These are phyloP conservation scores for Coenonympha arcania DNA, from an alignment of 2,888 invertebrate genomes.

Conservation along the genomic window DNA sequence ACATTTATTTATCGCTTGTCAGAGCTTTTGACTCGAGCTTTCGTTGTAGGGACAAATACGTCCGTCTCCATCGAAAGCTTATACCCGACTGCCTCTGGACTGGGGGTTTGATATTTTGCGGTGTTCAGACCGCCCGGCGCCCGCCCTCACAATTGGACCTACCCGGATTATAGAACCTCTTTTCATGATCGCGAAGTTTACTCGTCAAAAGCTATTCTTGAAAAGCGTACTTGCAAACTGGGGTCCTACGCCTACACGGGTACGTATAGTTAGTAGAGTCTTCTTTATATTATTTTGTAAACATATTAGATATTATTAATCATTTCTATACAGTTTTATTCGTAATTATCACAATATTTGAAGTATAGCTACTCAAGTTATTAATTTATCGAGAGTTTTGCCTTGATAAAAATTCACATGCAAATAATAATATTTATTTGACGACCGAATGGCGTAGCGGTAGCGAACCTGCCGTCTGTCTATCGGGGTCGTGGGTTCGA, in stretches of 20 bases:
- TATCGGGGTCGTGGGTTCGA: too few relatives aligned
- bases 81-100: slow-evolving; percentile 45
- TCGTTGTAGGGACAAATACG: slow-evolving; percentile 31
- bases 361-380: too few relatives aligned
- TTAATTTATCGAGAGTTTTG: too few relatives aligned
- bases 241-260: neutral
- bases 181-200: slow-evolving; percentile 46
- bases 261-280: too few relatives aligned
- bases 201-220: neutral
- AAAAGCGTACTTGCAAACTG: neutral
- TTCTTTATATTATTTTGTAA: too few relatives aligned
- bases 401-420: too few relatives aligned
- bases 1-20: slow-evolving; percentile 22
- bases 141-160: slow-evolving; percentile 48
- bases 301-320: too few relatives aligned
- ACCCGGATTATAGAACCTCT: slow-evolving; percentile 50
- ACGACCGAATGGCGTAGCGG: too few relatives aligned
- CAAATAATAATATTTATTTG: too few relatives aligned
- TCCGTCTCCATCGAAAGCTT: slow-evolving; percentile 38
- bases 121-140: slow-evolving; percentile 39
- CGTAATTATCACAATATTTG: too few relatives aligned
- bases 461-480: too few relatives aligned
- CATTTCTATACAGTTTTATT: too few relatives aligned
- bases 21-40: slow-evolving; percentile 7
- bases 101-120: slow-evolving; percentile 32